Evolutionary conservation across 1,140 invertebrate genomes (phyloP).

Genomic region (Drosophila melanica): DNA sequence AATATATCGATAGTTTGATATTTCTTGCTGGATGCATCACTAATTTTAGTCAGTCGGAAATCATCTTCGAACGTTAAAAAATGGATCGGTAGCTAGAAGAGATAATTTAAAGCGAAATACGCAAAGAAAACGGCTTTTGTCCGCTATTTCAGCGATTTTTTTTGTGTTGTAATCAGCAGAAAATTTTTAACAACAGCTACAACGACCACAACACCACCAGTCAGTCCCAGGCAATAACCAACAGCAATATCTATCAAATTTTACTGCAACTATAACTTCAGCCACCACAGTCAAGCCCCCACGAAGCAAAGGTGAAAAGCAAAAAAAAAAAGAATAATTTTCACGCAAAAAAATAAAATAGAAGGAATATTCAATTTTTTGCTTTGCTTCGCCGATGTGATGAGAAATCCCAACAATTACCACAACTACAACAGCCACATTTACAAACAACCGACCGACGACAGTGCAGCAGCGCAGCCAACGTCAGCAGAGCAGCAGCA

Average conservation of each 20-base stretch:
- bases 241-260: slow-evolving; percentile 55
- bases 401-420: slow-evolving; percentile 59
- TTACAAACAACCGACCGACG: slow-evolving; percentile 51
- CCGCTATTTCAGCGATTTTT: slow-evolving; percentile 84
- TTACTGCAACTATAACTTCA: slow-evolving; percentile 49
- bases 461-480: slow-evolving; percentile 28
- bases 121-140: slow-evolving; percentile 85
- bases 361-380: slow-evolving; percentile 48
- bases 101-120: slow-evolving; percentile 80
- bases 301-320: slow-evolving; percentile 66
- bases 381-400: slow-evolving; percentile 62
- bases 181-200: slow-evolving; percentile 69
- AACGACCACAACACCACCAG: slow-evolving; percentile 67
- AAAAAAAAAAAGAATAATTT: slow-evolving; percentile 35
- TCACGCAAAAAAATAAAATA: slow-evolving; percentile 11
- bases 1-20: slow-evolving; percentile 11
- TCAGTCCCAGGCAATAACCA: slow-evolving; percentile 60
- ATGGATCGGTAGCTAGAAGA: slow-evolving; percentile 84
- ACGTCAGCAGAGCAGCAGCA: slow-evolving; percentile 33
- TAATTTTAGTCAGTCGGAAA: slow-evolving; percentile 59
- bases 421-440: slow-evolving; percentile 34
- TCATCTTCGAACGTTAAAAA: slow-evolving; percentile 84
- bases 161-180: slow-evolving; percentile 80
- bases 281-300: slow-evolving; percentile 36
- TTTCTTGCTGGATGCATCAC: not conserved